These are phyloP conservation scores for Eudemis profundana DNA, from an alignment of 2,888 invertebrate genomes.

Conservation along the genomic window DNA sequence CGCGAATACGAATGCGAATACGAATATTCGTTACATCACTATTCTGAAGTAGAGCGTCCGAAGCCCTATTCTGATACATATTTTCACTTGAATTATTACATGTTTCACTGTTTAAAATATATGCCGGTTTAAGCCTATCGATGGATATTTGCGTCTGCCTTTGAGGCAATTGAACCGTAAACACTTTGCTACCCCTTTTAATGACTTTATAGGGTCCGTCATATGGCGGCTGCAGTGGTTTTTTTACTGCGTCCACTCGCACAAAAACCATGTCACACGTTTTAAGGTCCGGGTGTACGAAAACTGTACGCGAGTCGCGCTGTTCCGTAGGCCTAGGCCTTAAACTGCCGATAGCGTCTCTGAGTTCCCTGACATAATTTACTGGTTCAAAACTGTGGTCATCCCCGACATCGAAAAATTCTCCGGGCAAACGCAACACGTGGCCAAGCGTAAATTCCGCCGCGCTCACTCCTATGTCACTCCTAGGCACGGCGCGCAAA, in stretches of 20 bases:
- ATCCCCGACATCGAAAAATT: not conserved
- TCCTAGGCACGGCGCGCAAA: too few relatives aligned
- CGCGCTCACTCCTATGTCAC: too few relatives aligned
- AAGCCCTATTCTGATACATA: too few relatives aligned
- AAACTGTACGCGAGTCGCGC: conserved; percentile 7
- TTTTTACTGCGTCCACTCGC: not conserved
- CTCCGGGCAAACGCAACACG: not conserved
- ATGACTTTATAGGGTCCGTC: conserved; percentile 1
- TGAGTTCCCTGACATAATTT: conserved; percentile 2
- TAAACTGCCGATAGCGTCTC: not conserved
- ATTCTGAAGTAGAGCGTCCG: too few relatives aligned
- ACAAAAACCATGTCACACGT: not conserved
- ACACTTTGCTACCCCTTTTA: not conserved
- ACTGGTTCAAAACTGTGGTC: not conserved
- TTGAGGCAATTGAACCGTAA: not conserved
- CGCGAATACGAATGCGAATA: too few relatives aligned
- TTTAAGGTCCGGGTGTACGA: conserved; percentile 8
- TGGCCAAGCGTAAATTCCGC: not conserved
- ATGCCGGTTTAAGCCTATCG: conserved; percentile 5
- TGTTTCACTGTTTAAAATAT: conserved; percentile 10
- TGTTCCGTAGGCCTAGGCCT: not conserved
- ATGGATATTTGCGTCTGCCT: conserved; percentile 9
- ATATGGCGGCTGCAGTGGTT: conserved; percentile 8
- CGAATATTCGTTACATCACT: too few relatives aligned
- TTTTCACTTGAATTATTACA: too few relatives aligned